Evolutionary conservation across 2,113 vertebrate species (phyloP).

Genomic region (Cyphomyrus plagiostoma): DNA sequence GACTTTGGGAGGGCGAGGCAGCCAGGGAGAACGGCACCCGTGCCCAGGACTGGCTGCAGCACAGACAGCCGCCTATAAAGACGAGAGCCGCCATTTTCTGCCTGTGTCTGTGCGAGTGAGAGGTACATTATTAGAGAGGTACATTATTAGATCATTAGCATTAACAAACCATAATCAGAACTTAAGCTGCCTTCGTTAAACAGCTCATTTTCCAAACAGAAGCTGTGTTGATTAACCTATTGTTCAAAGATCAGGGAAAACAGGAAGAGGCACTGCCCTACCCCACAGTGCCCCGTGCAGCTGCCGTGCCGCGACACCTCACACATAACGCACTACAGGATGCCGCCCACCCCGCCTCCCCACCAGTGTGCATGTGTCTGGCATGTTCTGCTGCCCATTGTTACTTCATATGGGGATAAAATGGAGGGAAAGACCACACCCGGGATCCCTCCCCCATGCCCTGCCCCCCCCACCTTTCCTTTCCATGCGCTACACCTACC

Average conservation of each 20-base stretch:
- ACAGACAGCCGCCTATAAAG: conserved; percentile 2
- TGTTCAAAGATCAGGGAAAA: not conserved
- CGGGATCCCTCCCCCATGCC: not conserved
- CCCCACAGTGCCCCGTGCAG: not conserved
- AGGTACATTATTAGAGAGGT: too few relatives aligned
- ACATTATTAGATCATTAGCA: not conserved
- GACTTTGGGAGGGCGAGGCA: conserved; percentile 29
- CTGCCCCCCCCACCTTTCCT: not conserved
- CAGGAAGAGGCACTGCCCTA: not conserved
- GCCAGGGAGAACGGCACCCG: conserved; percentile 13
- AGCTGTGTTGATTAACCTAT: not conserved
- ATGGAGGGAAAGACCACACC: not conserved
- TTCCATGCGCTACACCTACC: not conserved
- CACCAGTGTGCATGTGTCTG: not conserved
- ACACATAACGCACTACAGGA: not conserved
- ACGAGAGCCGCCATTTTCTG: not conserved
- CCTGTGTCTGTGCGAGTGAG: not conserved
- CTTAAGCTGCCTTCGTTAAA: not conserved
- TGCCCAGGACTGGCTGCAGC: not conserved
- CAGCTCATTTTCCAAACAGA: not conserved
- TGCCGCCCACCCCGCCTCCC: not conserved
- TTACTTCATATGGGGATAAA: not conserved
- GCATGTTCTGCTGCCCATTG: not conserved
- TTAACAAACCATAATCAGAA: not conserved
- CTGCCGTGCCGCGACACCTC: not conserved